These are phyloP conservation scores for Tetrao urogallus DNA, from an alignment of 2,113 vertebrate species.

Conservation along the genomic window DNA sequence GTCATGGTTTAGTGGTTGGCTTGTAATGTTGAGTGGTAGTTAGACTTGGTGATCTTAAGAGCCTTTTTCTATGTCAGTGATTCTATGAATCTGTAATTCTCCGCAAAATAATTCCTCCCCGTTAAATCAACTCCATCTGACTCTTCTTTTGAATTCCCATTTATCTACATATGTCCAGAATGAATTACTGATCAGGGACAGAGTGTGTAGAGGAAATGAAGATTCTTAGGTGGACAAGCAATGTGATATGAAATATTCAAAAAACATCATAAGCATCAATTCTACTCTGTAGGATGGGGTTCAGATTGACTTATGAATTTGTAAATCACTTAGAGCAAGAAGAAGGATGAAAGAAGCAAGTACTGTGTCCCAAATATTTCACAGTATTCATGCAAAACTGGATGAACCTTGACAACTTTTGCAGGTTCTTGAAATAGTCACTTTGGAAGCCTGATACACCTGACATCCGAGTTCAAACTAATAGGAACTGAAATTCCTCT, in stretches of 20 bases:
- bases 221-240: background rate
- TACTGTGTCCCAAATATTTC: background rate
- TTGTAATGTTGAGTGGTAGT: too few species aligned
- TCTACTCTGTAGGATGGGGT: background rate
- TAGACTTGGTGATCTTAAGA: too few species aligned
- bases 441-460: background rate
- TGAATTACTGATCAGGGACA: background rate
- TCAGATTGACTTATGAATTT: background rate
- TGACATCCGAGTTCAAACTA: background rate
- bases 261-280: background rate
- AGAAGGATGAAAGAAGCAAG: accelerated
- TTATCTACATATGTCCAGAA: background rate
- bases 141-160: background rate
- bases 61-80: too few species aligned
- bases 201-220: background rate
- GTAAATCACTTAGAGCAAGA: background rate
- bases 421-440: background rate
- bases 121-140: background rate
- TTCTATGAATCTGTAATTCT: background rate
- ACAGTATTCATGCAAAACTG: background rate
- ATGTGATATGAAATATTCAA: background rate
- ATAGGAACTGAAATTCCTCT: background rate
- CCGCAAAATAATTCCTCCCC: background rate
- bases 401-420: background rate
- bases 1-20: too few species aligned